These are phyloP conservation scores for Acropora tenuis DNA, from an alignment of 64 coral and sea anemone species.

Conservation along the genomic window DNA sequence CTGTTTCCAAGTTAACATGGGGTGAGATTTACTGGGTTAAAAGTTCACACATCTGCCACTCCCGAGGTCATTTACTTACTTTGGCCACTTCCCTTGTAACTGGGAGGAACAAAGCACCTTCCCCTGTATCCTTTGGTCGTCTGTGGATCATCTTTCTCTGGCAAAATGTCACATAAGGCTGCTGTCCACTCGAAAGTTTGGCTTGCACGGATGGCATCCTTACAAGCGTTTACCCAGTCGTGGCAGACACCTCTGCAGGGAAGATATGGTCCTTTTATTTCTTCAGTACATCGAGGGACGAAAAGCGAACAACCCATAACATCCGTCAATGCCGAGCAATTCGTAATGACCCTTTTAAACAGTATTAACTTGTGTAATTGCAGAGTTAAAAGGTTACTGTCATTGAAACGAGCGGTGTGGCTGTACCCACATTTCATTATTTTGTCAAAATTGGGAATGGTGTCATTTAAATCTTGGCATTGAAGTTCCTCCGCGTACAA, in stretches of 20 bases:
- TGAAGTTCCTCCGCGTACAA: not conserved
- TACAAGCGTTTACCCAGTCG: constrained; percentile 36
- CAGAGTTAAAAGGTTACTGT: not conserved
- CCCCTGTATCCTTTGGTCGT: constrained; percentile 41
- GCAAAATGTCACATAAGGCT: constrained; percentile 44
- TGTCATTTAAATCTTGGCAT: not conserved
- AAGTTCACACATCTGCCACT: too few species aligned
- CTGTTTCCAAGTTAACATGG: too few species aligned
- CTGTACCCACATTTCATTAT: not conserved
- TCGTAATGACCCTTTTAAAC: not conserved
- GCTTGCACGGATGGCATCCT: not conserved
- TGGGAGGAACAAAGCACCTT: constrained; percentile 53
- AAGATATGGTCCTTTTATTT: constrained; percentile 59
- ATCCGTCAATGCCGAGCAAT: constrained; percentile 37
- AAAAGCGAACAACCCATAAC: constrained; percentile 43
- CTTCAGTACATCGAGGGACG: constrained; percentile 47
- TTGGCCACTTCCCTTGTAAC: constrained; percentile 16
- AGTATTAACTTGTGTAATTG: not conserved
- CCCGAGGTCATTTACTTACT: constrained; percentile 7
- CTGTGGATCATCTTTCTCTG: constrained; percentile 39
- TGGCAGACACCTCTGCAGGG: constrained; percentile 60
- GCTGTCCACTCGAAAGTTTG: constrained; percentile 15
- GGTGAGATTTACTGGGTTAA: too few species aligned
- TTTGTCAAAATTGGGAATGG: not conserved
- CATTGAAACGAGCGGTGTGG: not conserved